A percentile compares a stretch with the other conserved stretches of the same genome.
phyloP scores from a whole-genome alignment of 2,888 invertebrate genomes.

The Campaea margaritaria region DNA sequence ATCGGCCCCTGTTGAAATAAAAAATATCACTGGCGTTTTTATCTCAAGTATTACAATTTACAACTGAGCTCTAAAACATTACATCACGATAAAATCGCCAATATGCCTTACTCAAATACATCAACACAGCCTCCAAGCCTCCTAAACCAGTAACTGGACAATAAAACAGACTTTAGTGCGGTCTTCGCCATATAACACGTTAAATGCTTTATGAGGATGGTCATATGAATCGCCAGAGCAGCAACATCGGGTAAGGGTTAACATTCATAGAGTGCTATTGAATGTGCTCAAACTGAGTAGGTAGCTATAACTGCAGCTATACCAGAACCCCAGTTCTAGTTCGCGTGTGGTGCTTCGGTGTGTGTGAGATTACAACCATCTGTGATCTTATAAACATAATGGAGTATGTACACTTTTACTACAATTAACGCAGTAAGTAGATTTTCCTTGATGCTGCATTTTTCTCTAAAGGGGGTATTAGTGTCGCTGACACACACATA shows the following conservation, averaged over 20 bases:
- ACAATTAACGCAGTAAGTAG: no score
- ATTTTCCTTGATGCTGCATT: no score
- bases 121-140: slow-evolving; percentile 20
- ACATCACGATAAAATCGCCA: slow-evolving; percentile 13
- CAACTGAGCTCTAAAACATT: slow-evolving; percentile 12
- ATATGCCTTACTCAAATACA: slow-evolving; percentile 13
- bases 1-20: slow-evolving; percentile 2
- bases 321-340: no score
- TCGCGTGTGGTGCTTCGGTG: no score
- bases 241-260: slow-evolving; percentile 23
- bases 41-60: slow-evolving; percentile 6
- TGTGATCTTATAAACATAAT: no score
- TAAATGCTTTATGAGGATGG: slow-evolving; percentile 50
- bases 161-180: slow-evolving; percentile 41
- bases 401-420: no score
- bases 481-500: no score
- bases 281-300: background rate
- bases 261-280: background rate
- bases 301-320: background rate
- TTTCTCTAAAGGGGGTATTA: no score
- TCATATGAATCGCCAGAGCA: slow-evolving; percentile 37
- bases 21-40: slow-evolving; percentile 1
- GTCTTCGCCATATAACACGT: slow-evolving; percentile 45
- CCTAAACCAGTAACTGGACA: slow-evolving; percentile 30
- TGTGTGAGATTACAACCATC: no score